Percentiles rank a stretch among this genome's conserved stretches.
phyloP scores from a whole-genome alignment of 2,888 invertebrate genomes.

The Lissonota sp. region DNA sequence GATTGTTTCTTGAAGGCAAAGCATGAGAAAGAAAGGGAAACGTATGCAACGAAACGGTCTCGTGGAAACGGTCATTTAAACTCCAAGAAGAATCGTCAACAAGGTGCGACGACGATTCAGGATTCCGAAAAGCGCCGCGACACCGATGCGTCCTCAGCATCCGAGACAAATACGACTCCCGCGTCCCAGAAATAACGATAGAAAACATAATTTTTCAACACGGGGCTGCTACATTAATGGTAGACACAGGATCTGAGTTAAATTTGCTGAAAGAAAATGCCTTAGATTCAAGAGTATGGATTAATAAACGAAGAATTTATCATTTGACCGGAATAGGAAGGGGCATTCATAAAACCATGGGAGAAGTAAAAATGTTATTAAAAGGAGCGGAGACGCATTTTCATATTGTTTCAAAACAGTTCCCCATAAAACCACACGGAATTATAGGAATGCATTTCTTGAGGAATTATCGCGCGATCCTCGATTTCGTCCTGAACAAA shows the following conservation, averaged over 20 bases:
- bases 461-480: constrained; percentile 20
- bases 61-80: constrained; percentile 12
- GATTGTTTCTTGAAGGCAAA: constrained; percentile 17
- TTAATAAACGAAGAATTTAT: constrained; percentile 3
- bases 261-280: constrained; percentile 14
- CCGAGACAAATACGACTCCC: neutral
- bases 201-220: neutral
- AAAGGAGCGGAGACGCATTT: constrained; percentile 25
- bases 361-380: constrained; percentile 16
- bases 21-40: neutral
- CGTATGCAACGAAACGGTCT: neutral
- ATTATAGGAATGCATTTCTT: constrained; percentile 42
- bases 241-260: constrained; percentile 32
- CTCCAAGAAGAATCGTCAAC: constrained; percentile 18
- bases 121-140: constrained; percentile 24
- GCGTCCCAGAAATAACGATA: constrained; percentile 1
- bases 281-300: neutral
- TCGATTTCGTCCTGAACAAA: constrained; percentile 19
- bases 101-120: constrained; percentile 3
- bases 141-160: constrained; percentile 18
- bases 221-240: neutral
- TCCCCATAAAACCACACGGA: constrained; percentile 26
- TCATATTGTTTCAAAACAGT: constrained; percentile 21
- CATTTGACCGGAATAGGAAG: constrained; percentile 7
- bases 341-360: neutral